Evolutionary conservation across 64 coral and sea anemone genomes (phyloP).

Genomic region (Catalaphyllia jardinei): DNA sequence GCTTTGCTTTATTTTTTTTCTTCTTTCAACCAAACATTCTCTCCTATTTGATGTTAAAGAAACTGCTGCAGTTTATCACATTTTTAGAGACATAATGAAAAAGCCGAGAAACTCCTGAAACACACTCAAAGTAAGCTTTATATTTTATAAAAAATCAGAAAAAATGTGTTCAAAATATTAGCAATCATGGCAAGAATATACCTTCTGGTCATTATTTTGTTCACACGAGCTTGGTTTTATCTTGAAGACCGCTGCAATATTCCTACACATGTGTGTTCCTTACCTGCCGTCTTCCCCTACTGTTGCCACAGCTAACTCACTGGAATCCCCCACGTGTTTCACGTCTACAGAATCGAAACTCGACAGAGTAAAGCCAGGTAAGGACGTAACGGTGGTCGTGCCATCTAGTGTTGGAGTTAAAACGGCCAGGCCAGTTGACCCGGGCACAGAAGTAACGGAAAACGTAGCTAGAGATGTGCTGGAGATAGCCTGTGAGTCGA

Average conservation of each 20-base stretch:
- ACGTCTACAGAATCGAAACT: conserved; percentile 90
- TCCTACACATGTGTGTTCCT: background rate
- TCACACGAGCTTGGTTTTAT: background rate
- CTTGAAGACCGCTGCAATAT: background rate
- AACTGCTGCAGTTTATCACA: too few species aligned
- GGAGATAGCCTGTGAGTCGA: conserved; percentile 75
- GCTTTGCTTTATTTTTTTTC: too few species aligned
- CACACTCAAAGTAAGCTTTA: too few species aligned
- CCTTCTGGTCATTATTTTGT: too few species aligned
- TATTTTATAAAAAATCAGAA: too few species aligned
- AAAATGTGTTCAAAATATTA: too few species aligned
- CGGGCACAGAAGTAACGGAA: conserved; percentile 57
- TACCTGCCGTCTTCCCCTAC: conserved; percentile 89
- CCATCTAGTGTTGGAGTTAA: conserved; percentile 82
- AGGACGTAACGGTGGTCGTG: conserved; percentile 71
- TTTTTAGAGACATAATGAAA: too few species aligned
- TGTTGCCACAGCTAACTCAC: conserved; percentile 69
- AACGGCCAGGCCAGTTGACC: conserved; percentile 72
- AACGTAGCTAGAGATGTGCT: conserved; percentile 39
- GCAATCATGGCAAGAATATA: too few species aligned
- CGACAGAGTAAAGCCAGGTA: conserved; percentile 80
- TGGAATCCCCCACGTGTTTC: conserved; percentile 40
- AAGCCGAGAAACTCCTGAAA: too few species aligned
- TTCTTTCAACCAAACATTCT: too few species aligned
- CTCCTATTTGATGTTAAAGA: too few species aligned